Percentiles rank a stretch among this genome's conserved stretches.
phyloP scores from a whole-genome alignment of 2,888 invertebrate species.

The Spisula subtruncata region DNA sequence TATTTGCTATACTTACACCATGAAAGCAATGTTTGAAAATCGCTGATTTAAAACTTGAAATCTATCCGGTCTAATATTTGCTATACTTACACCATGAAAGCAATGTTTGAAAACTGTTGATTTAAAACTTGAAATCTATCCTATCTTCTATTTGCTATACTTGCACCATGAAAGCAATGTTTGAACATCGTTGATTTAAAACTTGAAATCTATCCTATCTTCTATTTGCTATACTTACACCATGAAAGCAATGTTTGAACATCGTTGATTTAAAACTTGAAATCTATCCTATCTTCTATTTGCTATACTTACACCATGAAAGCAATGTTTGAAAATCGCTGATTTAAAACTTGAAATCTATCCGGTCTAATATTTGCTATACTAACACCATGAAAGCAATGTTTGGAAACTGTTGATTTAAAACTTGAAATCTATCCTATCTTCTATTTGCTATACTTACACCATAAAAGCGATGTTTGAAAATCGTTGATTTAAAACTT shows the following conservation, averaged over 20 bases:
- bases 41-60: too few species aligned
- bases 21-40: conserved; percentile 78
- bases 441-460: conserved; percentile 55
- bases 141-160: background rate
- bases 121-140: conserved; percentile 84
- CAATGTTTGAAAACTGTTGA: conserved; percentile 80
- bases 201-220: conserved; percentile 79
- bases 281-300: conserved; percentile 74
- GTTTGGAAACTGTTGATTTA: conserved; percentile 80
- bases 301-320: conserved; percentile 44
- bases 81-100: conserved; percentile 62
- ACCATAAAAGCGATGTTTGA: conserved; percentile 72
- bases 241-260: conserved; percentile 75
- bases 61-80: too few species aligned
- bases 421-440: conserved; percentile 81
- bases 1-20: too few species aligned
- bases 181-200: conserved; percentile 81
- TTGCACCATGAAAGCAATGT: conserved; percentile 74
- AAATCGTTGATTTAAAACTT: conserved; percentile 83
- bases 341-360: conserved; percentile 81
- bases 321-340: conserved; percentile 80
- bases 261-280: conserved; percentile 82
- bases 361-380: background rate
- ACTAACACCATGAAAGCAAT: conserved; percentile 72
- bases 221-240: conserved; percentile 37